Percentiles rank a stretch among this genome's conserved stretches.
phyloP scores from a whole-genome alignment of 1,140 invertebrate species.

The Pantala flavescens region DNA sequence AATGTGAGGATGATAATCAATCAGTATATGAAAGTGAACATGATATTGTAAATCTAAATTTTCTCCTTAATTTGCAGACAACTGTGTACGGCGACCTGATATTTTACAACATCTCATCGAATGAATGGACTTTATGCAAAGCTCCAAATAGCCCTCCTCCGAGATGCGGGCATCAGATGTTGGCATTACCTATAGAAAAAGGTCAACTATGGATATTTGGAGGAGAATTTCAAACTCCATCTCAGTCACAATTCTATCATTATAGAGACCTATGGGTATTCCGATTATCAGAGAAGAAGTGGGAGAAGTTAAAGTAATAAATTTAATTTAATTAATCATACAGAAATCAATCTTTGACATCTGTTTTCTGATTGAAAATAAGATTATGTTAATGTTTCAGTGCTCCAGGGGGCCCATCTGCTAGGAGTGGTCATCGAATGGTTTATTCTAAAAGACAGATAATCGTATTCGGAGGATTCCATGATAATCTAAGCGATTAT shows the following conservation, averaged over 20 bases:
- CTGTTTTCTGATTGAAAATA: neutral
- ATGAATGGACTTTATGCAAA: conserved; percentile 68
- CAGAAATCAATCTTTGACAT: neutral
- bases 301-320: conserved; percentile 69
- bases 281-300: conserved; percentile 64
- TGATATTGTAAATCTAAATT: neutral
- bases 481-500: conserved; percentile 77
- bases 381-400: conserved; percentile 30
- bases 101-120: conserved; percentile 70
- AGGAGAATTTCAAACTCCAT: conserved; percentile 82
- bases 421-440: conserved; percentile 87
- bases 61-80: conserved; percentile 49
- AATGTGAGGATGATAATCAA: conserved; percentile 45
- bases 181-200: conserved; percentile 55
- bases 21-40: neutral
- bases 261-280: conserved; percentile 88
- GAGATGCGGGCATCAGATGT: conserved; percentile 75
- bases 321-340: neutral
- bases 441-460: conserved; percentile 63
- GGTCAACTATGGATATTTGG: conserved; percentile 72
- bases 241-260: conserved; percentile 87
- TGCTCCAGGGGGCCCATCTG: conserved; percentile 61
- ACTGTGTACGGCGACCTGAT: conserved; percentile 74
- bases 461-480: conserved; percentile 83
- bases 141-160: conserved; percentile 73